phyloP scores from a whole-genome alignment of 2,888 invertebrate genomes.

The Pecten maximus region DNA sequence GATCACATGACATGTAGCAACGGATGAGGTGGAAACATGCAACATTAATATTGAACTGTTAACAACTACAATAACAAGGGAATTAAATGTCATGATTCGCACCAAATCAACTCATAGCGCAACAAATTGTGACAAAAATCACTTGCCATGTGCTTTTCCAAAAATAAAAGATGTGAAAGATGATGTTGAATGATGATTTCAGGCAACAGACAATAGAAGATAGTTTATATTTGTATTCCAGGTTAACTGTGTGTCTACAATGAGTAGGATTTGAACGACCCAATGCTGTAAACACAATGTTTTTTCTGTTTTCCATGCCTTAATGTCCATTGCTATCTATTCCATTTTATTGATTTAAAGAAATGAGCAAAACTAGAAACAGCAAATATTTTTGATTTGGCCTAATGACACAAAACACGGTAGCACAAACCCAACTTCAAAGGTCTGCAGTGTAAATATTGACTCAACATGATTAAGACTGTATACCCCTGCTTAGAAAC shows the following conservation, averaged over 20 bases:
- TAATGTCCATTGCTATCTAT: too few relatives aligned
- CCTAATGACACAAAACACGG: too few relatives aligned
- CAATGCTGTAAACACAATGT: too few relatives aligned
- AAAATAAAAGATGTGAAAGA: background rate
- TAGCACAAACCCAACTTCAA: too few relatives aligned
- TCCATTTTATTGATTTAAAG: too few relatives aligned
- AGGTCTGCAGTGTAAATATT: background rate
- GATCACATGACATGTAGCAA: background rate
- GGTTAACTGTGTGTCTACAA: background rate
- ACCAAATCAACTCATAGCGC: constrained; percentile 24
- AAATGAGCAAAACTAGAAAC: too few relatives aligned
- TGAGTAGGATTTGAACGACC: background rate
- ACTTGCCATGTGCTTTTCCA: background rate
- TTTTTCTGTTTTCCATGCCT: too few relatives aligned
- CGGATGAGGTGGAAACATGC: constrained; percentile 13
- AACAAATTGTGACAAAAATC: background rate
- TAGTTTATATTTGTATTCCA: background rate
- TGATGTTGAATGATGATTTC: background rate
- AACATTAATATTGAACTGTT: background rate
- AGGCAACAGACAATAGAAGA: background rate
- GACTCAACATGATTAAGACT: background rate
- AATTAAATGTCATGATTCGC: background rate
- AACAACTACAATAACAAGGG: background rate
- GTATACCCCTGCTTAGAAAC: background rate
- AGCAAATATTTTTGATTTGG: too few relatives aligned